Conservation (phyloP, 1,140 invertebrate genomes). For the Apis laboriosa region DNA sequence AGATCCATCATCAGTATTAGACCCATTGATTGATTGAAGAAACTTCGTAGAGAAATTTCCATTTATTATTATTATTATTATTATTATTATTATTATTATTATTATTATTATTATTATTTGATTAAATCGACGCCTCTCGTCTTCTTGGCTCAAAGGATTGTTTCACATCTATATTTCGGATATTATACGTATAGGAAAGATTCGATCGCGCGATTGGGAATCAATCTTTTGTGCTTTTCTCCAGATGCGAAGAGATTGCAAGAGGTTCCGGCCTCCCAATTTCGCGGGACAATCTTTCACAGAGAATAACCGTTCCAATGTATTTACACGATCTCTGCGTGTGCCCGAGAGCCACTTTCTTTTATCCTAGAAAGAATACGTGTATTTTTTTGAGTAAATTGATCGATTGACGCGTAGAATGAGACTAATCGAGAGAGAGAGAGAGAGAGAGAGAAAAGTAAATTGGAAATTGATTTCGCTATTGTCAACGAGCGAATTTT, state of each 20-base stretch:
- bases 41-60: too few species aligned
- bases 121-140: too few species aligned
- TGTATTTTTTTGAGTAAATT: not conserved
- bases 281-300: not conserved
- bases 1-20: constrained; percentile 23
- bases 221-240: not conserved
- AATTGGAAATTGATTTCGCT: not conserved
- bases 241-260: not conserved
- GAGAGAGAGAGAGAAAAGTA: too few species aligned
- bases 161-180: too few species aligned
- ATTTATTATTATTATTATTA: too few species aligned
- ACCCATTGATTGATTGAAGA: not conserved
- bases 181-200: not conserved
- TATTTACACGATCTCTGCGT: constrained; percentile 23
- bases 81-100: too few species aligned
- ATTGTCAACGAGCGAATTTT: not conserved
- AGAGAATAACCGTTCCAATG: not conserved
- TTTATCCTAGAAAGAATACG: not conserved
- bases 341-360: constrained; percentile 7
- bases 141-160: too few species aligned
- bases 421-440: not conserved
- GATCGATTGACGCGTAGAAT: constrained; percentile 3
- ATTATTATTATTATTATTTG: too few species aligned
- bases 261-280: constrained; percentile 17
- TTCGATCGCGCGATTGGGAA: constrained; percentile 1